Evolutionary conservation across 2,888 invertebrate species (phyloP), one percentile per base, ranked within the genome.

Genomic region (Catocala fraxini): DNA sequence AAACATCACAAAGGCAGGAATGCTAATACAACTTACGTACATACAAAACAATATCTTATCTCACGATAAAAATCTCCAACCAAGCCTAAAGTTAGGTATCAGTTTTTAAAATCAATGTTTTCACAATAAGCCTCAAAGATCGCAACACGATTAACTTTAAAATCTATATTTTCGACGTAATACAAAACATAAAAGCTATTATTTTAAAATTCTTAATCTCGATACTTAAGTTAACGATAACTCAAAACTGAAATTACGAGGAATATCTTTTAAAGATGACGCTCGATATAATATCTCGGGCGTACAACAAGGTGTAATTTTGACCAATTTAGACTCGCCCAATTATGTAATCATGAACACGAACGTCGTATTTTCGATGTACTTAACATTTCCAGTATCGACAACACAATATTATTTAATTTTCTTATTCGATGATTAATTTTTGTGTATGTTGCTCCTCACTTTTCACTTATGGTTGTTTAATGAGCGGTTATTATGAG

Each of bases 281-380:
- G 65, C 54, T 56, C 51, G 49, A 62, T 57, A 54, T 63, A 63
- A 70, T 74, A 65, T 57, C 51, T 56, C 49, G 51, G 51, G 53
- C 39, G 67, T 65, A 11, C 66, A 59, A 68, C 63, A 76, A 72
- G 66, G 47, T 77, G 64, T 74, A 74, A 76, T 76, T 74, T 76
- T 51, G 65, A 59, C 65, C 75, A 68, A 72, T 76, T 75, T 65
- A 49, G 64, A 51, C 33, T 39, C 56, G 63, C 41, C 68, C 76
- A 70, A 77, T 76, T 74, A 77, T 77, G 65, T 77, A 69, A 77
- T 76, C 64, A 74, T 58, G 61, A 46, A 34, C 69, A 68, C 72
- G 65, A 70, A 74, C 61, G 33, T 61, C 65, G 49, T 70, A 67
- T 67, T 77, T 71, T 67, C 59, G 52, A 58, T 58, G 60, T 68